A percentile compares a stretch with the other conserved stretches of the same genome.
Conservation (phyloP, 2,113 vertebrate genomes). For the Vombatus ursinus region DNA sequence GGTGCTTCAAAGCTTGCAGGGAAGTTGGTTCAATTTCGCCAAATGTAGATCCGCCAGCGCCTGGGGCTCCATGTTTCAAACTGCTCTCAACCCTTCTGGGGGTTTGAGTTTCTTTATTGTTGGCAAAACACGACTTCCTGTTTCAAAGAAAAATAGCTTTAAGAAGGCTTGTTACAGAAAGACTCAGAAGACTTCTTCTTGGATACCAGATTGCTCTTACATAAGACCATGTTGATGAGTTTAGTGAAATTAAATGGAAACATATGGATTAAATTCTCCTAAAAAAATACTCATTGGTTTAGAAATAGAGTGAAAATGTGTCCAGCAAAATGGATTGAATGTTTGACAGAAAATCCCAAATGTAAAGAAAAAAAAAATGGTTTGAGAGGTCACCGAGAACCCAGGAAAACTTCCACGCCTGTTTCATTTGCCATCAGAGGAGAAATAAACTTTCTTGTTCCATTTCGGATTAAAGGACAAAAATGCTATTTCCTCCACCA, state of each 20-base stretch:
- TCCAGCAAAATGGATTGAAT: constrained; percentile 28
- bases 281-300: constrained; percentile 62
- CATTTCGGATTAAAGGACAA: constrained; percentile 31
- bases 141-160: constrained; percentile 75
- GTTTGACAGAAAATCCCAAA: constrained; percentile 23
- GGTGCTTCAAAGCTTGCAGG: constrained; percentile 67
- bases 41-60: constrained; percentile 62
- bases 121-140: constrained; percentile 77
- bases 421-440: constrained; percentile 59
- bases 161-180: constrained; percentile 64
- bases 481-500: constrained; percentile 13
- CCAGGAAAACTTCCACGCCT: not conserved
- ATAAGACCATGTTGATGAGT: constrained; percentile 74
- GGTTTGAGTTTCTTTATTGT: constrained; percentile 75
- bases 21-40: constrained; percentile 46
- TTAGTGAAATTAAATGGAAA: constrained; percentile 71
- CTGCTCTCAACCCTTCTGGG: constrained; percentile 73
- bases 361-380: constrained; percentile 21
- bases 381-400: not conserved
- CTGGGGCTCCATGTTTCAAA: constrained; percentile 68
- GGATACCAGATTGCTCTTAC: constrained; percentile 68
- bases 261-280: constrained; percentile 70
- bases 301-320: constrained; percentile 41
- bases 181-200: constrained; percentile 59
- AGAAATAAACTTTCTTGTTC: constrained; percentile 44